Percentiles rank a stretch among this genome's conserved stretches.
Evolutionary conservation across 2,888 invertebrate species (phyloP).

Genomic region (Drosophila dives): DNA sequence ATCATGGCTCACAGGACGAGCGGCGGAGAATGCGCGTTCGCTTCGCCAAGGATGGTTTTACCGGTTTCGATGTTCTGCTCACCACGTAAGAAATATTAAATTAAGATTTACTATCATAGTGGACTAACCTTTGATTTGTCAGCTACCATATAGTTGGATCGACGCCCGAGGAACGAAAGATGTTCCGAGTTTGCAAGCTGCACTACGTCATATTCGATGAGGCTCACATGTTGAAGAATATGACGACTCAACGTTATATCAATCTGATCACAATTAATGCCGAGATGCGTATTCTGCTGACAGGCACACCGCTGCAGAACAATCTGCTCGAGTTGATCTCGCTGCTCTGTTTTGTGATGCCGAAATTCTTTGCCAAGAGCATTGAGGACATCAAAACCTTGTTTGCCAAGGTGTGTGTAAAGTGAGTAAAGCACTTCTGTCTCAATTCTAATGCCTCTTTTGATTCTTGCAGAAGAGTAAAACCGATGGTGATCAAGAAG

Average conservation of each 20-base stretch:
- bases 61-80: slow-evolving; percentile 92
- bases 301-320: slow-evolving; percentile 98
- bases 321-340: slow-evolving; percentile 98
- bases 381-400: slow-evolving; percentile 94
- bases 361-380: slow-evolving; percentile 95
- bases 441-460: background rate
- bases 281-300: slow-evolving; percentile 93
- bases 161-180: slow-evolving; percentile 94
- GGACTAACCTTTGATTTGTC: slow-evolving; percentile 15
- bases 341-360: slow-evolving; percentile 97
- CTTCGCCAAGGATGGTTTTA: slow-evolving; percentile 90
- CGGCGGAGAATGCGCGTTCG: slow-evolving; percentile 91
- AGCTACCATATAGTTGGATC: slow-evolving; percentile 87
- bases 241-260: slow-evolving; percentile 96
- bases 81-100: slow-evolving; percentile 90
- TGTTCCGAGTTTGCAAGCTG: slow-evolving; percentile 94
- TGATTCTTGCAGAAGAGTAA: slow-evolving; percentile 85
- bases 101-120: background rate
- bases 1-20: slow-evolving; percentile 95
- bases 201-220: slow-evolving; percentile 98
- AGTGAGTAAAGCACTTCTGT: background rate
- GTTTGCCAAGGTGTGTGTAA: slow-evolving; percentile 89
- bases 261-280: slow-evolving; percentile 95
- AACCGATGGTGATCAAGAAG: slow-evolving; percentile 86
- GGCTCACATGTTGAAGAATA: slow-evolving; percentile 99